Base-by-base conservation (phyloP, 2,888 invertebrate species). In the Hanleya hanleyi region DNA sequence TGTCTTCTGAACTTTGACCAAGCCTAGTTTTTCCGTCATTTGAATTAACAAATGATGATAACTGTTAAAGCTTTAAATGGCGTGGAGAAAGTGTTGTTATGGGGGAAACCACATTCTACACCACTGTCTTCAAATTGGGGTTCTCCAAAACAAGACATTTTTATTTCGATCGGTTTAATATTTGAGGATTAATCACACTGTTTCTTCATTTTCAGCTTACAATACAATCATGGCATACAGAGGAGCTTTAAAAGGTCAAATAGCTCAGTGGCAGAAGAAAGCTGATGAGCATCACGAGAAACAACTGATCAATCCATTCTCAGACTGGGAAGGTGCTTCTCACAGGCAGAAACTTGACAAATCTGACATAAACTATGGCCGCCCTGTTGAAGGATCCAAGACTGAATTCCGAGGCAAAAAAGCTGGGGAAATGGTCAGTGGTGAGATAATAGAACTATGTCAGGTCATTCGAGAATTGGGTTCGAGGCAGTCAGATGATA, bases 371-470 rank as follows among this genome's bases (percentile, higher is more conserved):
- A 76, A 83, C 69, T 90, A 86, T 81, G 91, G 89, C 61, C 82
- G 84, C 41, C 97, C 98, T 1, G 93, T 94, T 36, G 96, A 96
- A 76, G 98, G 98, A 38, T 97, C 97, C 15, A 93, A 95, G 89
- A 97, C 97, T 0, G 98, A 97, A 91, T 92, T 93, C 86, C 93
- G 98, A 84, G 97, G 97, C 2, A 94, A 95, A 67, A 95, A 96
- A 91, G 98, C 98, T 0, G 95, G 95, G 74, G 94, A 95, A 15
- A 94, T 95, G 88, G 95, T 97, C 2, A 92, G 94, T 81, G 94
- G 94, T 79, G 98, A 98, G 92, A 96, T 99, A 92, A 92, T 96
- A 67, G 96, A 97, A 86, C 92, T 99, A 0, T 98, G 98, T 89
- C 95, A 96, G 87, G 94, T 97, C 68, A 98, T 99, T 75, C 74